Evolutionary conservation across 2,797 vertebrate genomes (phyloP).

Genomic region (Mormyrus proboscirostris): DNA sequence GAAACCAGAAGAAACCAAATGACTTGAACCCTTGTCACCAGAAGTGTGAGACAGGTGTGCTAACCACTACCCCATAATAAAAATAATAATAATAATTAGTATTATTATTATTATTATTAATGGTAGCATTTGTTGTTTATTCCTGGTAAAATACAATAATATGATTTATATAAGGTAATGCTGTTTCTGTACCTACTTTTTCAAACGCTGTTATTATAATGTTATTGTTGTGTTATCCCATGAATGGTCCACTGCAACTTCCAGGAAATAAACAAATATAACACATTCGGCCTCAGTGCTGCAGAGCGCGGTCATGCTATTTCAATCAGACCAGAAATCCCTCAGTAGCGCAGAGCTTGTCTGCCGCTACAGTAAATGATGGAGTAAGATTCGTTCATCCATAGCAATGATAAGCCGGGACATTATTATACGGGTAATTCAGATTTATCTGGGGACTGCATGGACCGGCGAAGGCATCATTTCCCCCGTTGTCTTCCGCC

Average conservation of each 20-base stretch:
- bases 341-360: not conserved
- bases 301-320: not conserved
- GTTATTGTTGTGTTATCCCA: not conserved
- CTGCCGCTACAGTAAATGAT: conserved; percentile 6
- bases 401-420: not conserved
- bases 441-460: not conserved
- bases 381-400: conserved; percentile 11
- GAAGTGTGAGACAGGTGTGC: not conserved
- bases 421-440: conserved; percentile 3
- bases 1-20: not conserved
- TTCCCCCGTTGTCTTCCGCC: not conserved
- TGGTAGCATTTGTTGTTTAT: not conserved
- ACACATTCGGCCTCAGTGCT: not conserved
- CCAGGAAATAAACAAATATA: conserved; percentile 7
- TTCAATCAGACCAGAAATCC: conserved; percentile 2
- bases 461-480: not conserved
- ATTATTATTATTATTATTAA: not conserved
- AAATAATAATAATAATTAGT: not conserved
- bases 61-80: not conserved
- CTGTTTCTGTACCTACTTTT: not conserved
- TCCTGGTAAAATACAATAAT: not conserved
- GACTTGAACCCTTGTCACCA: not conserved
- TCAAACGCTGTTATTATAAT: not conserved
- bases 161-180: not conserved
- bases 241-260: not conserved